These are phyloP conservation scores for Erebia palarica DNA, from an alignment of 2,888 invertebrate genomes.

Conservation along the genomic window DNA sequence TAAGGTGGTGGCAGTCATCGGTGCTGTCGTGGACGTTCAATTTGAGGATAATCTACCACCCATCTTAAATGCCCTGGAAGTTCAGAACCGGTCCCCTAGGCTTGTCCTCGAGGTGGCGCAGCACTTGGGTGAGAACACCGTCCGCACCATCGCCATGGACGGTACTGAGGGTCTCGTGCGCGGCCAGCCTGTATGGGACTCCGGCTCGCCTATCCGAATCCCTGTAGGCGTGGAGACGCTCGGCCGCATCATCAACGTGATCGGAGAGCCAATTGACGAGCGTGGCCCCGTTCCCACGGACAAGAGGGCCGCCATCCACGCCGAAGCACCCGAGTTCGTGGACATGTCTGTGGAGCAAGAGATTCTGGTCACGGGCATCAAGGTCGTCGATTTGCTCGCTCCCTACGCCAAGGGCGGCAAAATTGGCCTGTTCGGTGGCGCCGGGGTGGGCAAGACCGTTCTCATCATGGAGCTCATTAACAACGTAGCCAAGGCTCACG, in stretches of 20 bases:
- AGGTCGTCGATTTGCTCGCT: conserved; percentile 95
- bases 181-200: conserved; percentile 91
- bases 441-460: conserved; percentile 98
- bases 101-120: conserved; percentile 95
- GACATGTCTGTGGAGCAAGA: conserved; percentile 96
- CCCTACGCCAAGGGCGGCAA: conserved; percentile 98
- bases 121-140: conserved; percentile 95
- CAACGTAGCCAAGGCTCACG: conserved; percentile 97
- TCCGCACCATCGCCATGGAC: conserved; percentile 97
- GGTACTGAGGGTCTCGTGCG: conserved; percentile 96
- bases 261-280: conserved; percentile 94
- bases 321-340: conserved; percentile 94
- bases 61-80: conserved; percentile 97
- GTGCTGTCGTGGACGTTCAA: conserved; percentile 98
- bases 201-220: conserved; percentile 94
- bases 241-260: conserved; percentile 97
- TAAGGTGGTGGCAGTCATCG: conserved; percentile 96
- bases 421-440: conserved; percentile 96
- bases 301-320: conserved; percentile 91
- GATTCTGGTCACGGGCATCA: conserved; percentile 96
- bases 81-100: conserved; percentile 89
- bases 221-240: conserved; percentile 95
- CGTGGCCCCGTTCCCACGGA: conserved; percentile 93
- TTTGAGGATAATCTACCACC: conserved; percentile 96
- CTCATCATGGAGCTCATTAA: conserved; percentile 98